Evolutionary conservation across 2,113 vertebrate species (phyloP).

Genomic region (Eupsittula cactorum): DNA sequence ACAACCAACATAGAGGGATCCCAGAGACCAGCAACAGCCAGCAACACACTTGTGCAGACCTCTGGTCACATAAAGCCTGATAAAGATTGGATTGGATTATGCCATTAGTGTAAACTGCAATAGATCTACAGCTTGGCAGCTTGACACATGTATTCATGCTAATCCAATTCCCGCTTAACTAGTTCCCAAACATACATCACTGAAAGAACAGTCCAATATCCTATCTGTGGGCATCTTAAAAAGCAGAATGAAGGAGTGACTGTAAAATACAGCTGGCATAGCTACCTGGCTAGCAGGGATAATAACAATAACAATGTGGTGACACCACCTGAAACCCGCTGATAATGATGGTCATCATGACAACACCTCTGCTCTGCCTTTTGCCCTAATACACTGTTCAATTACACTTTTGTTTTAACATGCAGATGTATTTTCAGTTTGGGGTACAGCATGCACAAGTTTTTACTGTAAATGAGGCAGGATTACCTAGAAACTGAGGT

Average conservation of each 20-base stretch:
- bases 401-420: background rate
- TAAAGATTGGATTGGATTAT: background rate
- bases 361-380: background rate
- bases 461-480: background rate
- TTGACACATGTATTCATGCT: background rate
- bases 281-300: background rate
- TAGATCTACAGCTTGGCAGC: accelerated
- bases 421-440: background rate
- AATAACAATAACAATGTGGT: background rate
- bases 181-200: background rate
- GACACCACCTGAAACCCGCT: background rate
- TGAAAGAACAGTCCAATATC: background rate
- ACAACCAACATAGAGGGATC: background rate
- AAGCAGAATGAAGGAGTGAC: background rate
- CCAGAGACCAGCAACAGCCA: background rate
- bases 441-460: background rate
- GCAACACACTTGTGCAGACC: background rate
- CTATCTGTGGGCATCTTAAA: background rate
- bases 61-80: background rate
- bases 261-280: background rate
- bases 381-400: background rate
- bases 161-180: background rate
- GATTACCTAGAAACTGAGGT: background rate
- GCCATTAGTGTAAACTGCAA: background rate
- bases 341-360: background rate